Base-by-base conservation (phyloP, 1,140 invertebrate species). In the Micrasema minimum region DNA sequence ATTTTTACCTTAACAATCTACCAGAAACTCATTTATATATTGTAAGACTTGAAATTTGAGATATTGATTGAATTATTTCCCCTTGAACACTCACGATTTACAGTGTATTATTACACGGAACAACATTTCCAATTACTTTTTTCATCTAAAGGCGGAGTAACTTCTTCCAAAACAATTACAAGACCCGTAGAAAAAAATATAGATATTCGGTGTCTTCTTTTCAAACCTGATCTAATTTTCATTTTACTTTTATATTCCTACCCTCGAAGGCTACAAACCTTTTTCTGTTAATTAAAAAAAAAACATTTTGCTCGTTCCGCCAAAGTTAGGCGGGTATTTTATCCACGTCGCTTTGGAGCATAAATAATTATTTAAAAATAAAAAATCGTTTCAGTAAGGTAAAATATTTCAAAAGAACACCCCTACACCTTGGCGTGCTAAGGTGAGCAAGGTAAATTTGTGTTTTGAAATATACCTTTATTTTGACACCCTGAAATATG, bases 161-260 rank as follows among this genome's bases (percentile, higher is more conserved):
- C 22, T n/a, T 5, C 59, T 41, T n/a, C n/a, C 43, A 7, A 66
- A 20, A 66, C 62, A 66, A 66, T 66, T 50, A 66, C 62, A 50
- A 35, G 62, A 66, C 50, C 48, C 43, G 16, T 20, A 14, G 62
- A 66, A 50, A 66, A 31, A 66, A 66, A 66, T 66, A 66, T 37
- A 38, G 46, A 7, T 31, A 31, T 31, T 10, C 14, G n/a, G 12
- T 9, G 26, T 53, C 26, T 20, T 66, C 23, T 48, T 16, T 46
- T 50, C 46, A 66, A 37, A 31, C 46, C 48, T 66, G 64, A 66
- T 51, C 46, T 26, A 66, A 66, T 66, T 66, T 66, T 66, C 48
- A 66, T 66, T 66, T n/a, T 16, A 53, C 22, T 50, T 53, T 18
- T 38, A 14, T 11, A 53, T 53, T 66, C 14, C 6, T 16, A 18